These are phyloP conservation scores for Coregonus sp. DNA, from an alignment of 2,797 vertebrate species.

Conservation along the genomic window DNA sequence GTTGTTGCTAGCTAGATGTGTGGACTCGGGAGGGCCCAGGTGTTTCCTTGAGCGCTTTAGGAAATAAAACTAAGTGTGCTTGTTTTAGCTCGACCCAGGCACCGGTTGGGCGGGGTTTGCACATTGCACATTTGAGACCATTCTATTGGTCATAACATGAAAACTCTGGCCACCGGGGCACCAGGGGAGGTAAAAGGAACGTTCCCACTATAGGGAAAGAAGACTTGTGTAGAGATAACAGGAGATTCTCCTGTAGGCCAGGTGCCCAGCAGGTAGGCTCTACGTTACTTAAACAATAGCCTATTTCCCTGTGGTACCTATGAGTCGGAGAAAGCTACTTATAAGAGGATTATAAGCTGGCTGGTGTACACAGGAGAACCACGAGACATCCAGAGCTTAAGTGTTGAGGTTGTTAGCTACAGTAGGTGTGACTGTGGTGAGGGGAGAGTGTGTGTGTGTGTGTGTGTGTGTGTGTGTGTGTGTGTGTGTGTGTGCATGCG, in stretches of 20 bases:
- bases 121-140: background rate
- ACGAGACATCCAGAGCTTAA: constrained; percentile 34
- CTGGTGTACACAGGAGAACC: constrained; percentile 41
- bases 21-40: too few relatives aligned
- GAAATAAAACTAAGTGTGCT: too few relatives aligned
- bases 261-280: background rate
- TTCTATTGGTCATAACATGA: background rate
- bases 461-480: background rate
- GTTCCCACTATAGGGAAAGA: background rate
- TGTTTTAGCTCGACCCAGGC: too few relatives aligned
- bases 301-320: background rate
- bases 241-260: background rate
- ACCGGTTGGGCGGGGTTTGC: too few relatives aligned
- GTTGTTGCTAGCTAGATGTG: background rate
- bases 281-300: background rate
- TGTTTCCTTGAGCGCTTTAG: too few relatives aligned
- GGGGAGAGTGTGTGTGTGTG: background rate
- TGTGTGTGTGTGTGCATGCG: background rate
- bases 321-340: constrained; percentile 5
- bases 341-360: constrained; percentile 41
- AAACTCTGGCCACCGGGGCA: background rate
- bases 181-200: background rate
- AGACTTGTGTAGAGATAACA: background rate
- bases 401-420: constrained; percentile 8
- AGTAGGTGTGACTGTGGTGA: constrained; percentile 5